Conservation (phyloP, 2,888 invertebrate species). For the Andrena praecox region DNA sequence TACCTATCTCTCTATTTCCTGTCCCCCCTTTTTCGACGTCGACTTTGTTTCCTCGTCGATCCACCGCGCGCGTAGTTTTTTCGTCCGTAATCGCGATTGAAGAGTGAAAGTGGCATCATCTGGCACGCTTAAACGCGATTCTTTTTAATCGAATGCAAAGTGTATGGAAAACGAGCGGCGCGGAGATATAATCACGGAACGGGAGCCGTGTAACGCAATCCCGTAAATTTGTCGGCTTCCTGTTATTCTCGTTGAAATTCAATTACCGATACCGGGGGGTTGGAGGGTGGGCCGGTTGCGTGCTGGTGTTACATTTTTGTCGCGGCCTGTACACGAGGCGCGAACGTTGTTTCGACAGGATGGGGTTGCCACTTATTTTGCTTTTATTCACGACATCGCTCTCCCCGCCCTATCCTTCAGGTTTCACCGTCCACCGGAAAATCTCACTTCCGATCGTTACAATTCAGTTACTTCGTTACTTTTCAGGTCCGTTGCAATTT, state of each 20-base stretch:
- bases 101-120: slow-evolving; percentile 47
- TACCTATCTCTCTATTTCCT: background rate
- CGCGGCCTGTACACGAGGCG: slow-evolving; percentile 35
- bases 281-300: background rate
- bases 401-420: slow-evolving; percentile 16
- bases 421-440: background rate
- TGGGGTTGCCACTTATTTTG: slow-evolving; percentile 42
- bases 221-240: slow-evolving; percentile 72
- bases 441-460: background rate
- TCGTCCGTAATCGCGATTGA: slow-evolving; percentile 6
- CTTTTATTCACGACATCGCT: slow-evolving; percentile 49
- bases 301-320: slow-evolving; percentile 56
- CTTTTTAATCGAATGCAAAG: slow-evolving; percentile 64
- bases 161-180: slow-evolving; percentile 57
- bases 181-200: slow-evolving; percentile 67
- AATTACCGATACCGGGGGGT: slow-evolving; percentile 64
- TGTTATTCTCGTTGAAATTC: slow-evolving; percentile 73
- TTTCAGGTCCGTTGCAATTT: background rate
- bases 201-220: slow-evolving; percentile 68
- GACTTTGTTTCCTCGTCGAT: background rate
- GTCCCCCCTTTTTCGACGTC: background rate
- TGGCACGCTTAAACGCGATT: slow-evolving; percentile 30
- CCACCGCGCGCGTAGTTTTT: background rate
- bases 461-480: background rate
- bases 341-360: slow-evolving; percentile 32